Evolutionary conservation across 2,888 invertebrate genomes (phyloP), one percentile per base, ranked within the genome.

Genomic region (Onchidella celtica): DNA sequence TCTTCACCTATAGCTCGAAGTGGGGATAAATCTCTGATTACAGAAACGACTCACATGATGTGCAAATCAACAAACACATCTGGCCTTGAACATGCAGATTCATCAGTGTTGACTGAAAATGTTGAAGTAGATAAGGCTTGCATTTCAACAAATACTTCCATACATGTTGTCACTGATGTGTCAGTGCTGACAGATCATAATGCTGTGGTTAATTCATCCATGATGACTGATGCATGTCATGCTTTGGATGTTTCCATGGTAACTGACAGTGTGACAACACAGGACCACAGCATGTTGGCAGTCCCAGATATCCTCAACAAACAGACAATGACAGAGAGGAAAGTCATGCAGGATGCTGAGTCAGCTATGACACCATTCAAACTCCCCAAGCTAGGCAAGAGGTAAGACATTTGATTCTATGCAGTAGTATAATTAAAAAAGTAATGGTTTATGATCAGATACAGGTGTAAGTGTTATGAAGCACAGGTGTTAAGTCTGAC

Each of bases 281-380:
- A 47, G 29, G 83, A 84, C 65, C 69, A 70, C 79, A 79, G 83
- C n/a, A 34, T 79, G 34, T 55, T 84, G 72, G 83, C 76, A 2
- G 32, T 75, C 21, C 65, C 81, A 34, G 83, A 84, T 2, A 38
- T n/a, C n/a, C 70, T 68, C 9, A 72, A 36, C 36, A 73, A 78
- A 40, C 85, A 85, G 17, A 87, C 86, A 36, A 88, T 87, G 87
- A 86, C 86, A 32, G 87, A 87, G 21, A 68, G 55, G 9, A 61
- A 70, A 11, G 70, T 79, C 0, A 81, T 81, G 81, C 69, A 74
- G 14, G 85, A 76, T 61, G 74, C 75, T n/a, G 85, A 81, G 38
- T 88, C 89, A 27, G 81, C 85, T 21, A 89, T 89, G 89, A 89
- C 89, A 34, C 89, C 89, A 36, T 55, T 89, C 17, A 89, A 87